phyloP scores from a whole-genome alignment of 2,888 invertebrate genomes.

The Herminia tarsipennalis region DNA sequence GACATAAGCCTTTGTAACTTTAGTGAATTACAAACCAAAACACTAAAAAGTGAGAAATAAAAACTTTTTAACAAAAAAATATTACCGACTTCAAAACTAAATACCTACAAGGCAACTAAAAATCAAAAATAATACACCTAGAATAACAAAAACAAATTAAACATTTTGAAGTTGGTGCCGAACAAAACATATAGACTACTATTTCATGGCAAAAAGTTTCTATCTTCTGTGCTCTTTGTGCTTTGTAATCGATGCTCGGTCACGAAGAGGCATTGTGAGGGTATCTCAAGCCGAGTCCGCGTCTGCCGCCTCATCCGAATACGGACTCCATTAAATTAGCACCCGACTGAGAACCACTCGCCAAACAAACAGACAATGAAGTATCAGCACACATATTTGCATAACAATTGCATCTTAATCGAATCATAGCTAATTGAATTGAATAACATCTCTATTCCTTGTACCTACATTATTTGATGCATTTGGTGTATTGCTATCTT shows the following conservation, averaged over 20 bases:
- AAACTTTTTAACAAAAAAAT: too few relatives aligned
- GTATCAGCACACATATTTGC: slow-evolving; percentile 56
- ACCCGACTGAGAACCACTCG: slow-evolving; percentile 46
- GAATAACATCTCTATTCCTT: slow-evolving; percentile 42
- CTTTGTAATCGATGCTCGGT: slow-evolving; percentile 21
- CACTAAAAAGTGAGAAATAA: too few relatives aligned
- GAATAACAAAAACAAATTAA: too few relatives aligned
- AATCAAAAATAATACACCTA: too few relatives aligned
- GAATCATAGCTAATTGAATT: slow-evolving; percentile 47
- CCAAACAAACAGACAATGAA: slow-evolving; percentile 55
- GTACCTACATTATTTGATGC: slow-evolving; percentile 28
- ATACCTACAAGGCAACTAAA: too few relatives aligned
- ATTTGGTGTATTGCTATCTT: background rate
- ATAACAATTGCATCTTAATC: slow-evolving; percentile 55
- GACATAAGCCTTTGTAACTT: too few relatives aligned
- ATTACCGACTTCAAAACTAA: too few relatives aligned
- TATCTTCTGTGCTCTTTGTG: too few relatives aligned
- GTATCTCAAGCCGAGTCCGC: slow-evolving; percentile 32
- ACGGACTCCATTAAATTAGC: slow-evolving; percentile 63
- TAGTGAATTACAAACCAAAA: too few relatives aligned
- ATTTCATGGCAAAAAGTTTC: too few relatives aligned
- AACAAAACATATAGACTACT: too few relatives aligned
- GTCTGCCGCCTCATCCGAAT: slow-evolving; percentile 43
- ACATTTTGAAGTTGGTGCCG: too few relatives aligned
- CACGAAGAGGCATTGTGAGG: slow-evolving; percentile 34